Evolutionary conservation across 53 echinoderm and acorn worm genomes (phyloP).

Genomic region (Mesocentrotus franciscanus): DNA sequence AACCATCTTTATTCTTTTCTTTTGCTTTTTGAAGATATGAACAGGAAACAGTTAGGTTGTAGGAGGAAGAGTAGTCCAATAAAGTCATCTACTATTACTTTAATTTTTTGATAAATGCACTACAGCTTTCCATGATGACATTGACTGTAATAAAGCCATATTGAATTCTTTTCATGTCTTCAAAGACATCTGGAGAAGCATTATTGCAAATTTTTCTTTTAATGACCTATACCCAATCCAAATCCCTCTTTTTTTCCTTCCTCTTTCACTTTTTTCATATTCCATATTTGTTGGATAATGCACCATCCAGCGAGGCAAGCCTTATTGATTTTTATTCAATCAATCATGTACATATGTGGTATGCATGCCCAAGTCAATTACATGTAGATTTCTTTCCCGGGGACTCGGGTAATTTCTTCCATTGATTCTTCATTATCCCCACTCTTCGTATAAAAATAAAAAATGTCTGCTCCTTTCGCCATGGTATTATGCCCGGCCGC

Average conservation of each 20-base stretch:
- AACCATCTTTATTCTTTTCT: no score
- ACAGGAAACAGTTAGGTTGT: no score
- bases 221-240: constrained; percentile 27
- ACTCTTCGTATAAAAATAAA: neutral
- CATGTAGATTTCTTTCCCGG: constrained; percentile 50
- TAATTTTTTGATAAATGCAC: neutral
- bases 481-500: neutral
- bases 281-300: neutral
- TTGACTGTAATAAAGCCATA: neutral
- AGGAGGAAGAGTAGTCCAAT: no score
- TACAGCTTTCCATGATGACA: neutral
- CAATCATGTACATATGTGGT: neutral
- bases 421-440: constrained; percentile 37
- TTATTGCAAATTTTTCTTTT: constrained; percentile 1
- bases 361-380: constrained; percentile 41
- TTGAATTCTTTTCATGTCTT: neutral
- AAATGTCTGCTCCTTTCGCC: neutral
- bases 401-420: neutral
- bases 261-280: neutral
- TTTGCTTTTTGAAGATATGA: no score
- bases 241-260: neutral
- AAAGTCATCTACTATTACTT: no score
- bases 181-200: neutral
- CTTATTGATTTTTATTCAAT: constrained; percentile 52
- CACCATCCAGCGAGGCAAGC: constrained; percentile 10